These are phyloP conservation scores for Henricia sp. DNA, from an alignment of 53 echinoderm and acorn worm genomes.

Conservation along the genomic window DNA sequence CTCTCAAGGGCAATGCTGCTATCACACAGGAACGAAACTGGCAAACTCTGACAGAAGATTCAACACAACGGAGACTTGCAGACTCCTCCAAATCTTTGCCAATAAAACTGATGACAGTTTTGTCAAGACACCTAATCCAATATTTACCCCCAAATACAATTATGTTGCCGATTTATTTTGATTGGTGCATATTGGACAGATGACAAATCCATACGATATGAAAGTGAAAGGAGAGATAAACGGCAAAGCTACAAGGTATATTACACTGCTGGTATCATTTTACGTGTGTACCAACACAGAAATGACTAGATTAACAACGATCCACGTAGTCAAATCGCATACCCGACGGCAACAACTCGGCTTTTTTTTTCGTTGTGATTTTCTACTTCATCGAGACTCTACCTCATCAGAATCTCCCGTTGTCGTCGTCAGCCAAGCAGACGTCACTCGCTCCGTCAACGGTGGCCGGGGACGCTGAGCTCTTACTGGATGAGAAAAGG, in stretches of 20 bases:
- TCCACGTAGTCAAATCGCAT: slow-evolving; percentile 29
- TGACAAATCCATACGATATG: slow-evolving; percentile 6
- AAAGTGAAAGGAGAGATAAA: background rate
- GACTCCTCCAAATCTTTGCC: no score
- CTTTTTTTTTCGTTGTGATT: background rate
- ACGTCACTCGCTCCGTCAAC: slow-evolving; percentile 34
- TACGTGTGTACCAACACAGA: slow-evolving; percentile 52
- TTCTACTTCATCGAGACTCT: background rate
- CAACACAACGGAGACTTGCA: no score
- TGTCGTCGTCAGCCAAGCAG: slow-evolving; percentile 5
- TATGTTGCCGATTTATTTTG: slow-evolving; percentile 51
- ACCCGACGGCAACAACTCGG: slow-evolving; percentile 27
- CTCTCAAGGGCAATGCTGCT: slow-evolving; percentile 14
- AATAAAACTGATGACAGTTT: slow-evolving; percentile 35
- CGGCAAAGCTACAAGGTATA: no score
- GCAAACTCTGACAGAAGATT: no score
- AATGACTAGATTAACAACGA: slow-evolving; percentile 51
- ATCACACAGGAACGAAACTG: no score
- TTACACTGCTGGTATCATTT: slow-evolving; percentile 18
- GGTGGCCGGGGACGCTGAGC: background rate
- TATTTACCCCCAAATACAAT: slow-evolving; percentile 60
- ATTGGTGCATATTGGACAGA: slow-evolving; percentile 37
- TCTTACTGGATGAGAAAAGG: background rate
- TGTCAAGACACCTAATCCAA: slow-evolving; percentile 14
- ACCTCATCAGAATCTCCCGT: background rate